A percentile compares a stretch with the other conserved stretches of the same genome.
These are phyloP conservation scores for Radopholus similis DNA, from an alignment of 1,140 invertebrate genomes.

Conservation along the genomic window DNA sequence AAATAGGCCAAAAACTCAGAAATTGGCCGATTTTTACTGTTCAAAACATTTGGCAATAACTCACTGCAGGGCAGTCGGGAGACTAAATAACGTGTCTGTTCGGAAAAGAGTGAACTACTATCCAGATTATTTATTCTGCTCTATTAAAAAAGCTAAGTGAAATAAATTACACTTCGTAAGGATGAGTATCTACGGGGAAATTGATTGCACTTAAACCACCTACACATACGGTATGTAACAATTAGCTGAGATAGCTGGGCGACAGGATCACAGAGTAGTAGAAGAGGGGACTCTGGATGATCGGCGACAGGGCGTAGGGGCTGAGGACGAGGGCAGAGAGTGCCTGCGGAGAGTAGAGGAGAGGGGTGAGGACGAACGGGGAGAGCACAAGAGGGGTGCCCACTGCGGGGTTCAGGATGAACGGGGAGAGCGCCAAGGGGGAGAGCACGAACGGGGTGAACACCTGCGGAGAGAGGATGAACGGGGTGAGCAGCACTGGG, in stretches of 20 bases:
- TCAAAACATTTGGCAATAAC: too few relatives aligned
- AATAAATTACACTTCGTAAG: too few relatives aligned
- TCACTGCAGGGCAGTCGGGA: too few relatives aligned
- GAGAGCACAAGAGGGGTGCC: conserved; percentile 28
- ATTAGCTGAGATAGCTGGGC: conserved; percentile 50
- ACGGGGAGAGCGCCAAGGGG: conserved; percentile 34
- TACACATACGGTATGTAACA: too few relatives aligned
- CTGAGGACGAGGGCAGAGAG: conserved; percentile 41
- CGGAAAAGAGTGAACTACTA: too few relatives aligned
- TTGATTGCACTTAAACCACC: too few relatives aligned
- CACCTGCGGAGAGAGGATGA: conserved; percentile 44
- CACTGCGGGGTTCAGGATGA: conserved; percentile 34
- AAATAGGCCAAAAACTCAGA: too few relatives aligned
- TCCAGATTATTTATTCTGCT: too few relatives aligned
- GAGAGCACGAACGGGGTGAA: conserved; percentile 38
- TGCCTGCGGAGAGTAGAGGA: conserved; percentile 39
- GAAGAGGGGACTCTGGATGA: conserved; percentile 37
- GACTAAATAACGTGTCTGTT: too few relatives aligned
- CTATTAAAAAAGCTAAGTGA: too few relatives aligned
- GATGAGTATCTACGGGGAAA: too few relatives aligned
- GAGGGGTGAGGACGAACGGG: conserved; percentile 42
- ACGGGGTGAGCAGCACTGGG: conserved; percentile 31
- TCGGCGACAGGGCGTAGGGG: conserved; percentile 48
- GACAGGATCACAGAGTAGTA: conserved; percentile 43
- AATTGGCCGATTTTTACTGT: too few relatives aligned